Percentiles rank a stretch among this genome's conserved stretches.
These are phyloP conservation scores for Hemicrepidius hirtus DNA, from an alignment of 2,888 invertebrate species.

Conservation along the genomic window DNA sequence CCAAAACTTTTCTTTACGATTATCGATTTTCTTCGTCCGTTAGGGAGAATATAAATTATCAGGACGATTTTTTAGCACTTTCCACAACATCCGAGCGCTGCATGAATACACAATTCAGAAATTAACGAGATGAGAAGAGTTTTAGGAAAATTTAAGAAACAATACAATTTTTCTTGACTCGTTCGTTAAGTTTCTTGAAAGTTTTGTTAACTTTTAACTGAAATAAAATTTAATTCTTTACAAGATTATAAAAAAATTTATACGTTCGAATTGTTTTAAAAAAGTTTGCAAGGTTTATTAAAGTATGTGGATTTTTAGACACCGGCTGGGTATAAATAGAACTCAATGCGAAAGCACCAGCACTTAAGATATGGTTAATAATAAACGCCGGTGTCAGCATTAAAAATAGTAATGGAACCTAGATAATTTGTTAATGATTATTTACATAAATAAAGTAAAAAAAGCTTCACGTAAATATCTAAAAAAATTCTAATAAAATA, in stretches of 20 bases:
- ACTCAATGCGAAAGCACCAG: conserved; percentile 28
- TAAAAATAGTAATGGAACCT: conserved; percentile 40
- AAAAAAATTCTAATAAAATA: too few species aligned
- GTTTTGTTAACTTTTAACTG: conserved; percentile 20
- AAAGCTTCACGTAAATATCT: too few species aligned
- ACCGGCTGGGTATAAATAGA: conserved; percentile 31
- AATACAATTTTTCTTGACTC: neutral
- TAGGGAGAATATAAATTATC: conserved; percentile 11
- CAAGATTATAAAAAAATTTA: neutral
- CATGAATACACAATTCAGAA: conserved; percentile 1
- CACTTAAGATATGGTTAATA: conserved; percentile 41
- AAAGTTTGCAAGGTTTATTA: conserved; percentile 22
- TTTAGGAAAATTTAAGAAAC: neutral
- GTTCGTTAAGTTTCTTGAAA: neutral
- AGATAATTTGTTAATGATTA: neutral
- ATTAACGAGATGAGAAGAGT: conserved; percentile 7
- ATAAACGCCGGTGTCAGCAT: conserved; percentile 46
- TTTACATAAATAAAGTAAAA: too few species aligned
- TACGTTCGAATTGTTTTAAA: conserved; percentile 3
- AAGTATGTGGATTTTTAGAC: conserved; percentile 17
- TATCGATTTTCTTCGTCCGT: conserved; percentile 19
- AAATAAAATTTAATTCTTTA: conserved; percentile 6
- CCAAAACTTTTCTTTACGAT: conserved; percentile 28
- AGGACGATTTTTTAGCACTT: conserved; percentile 1
- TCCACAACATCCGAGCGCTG: neutral